Conservation (phyloP, 2,797 vertebrate genomes). For the Dromococcyx pavoninus region DNA sequence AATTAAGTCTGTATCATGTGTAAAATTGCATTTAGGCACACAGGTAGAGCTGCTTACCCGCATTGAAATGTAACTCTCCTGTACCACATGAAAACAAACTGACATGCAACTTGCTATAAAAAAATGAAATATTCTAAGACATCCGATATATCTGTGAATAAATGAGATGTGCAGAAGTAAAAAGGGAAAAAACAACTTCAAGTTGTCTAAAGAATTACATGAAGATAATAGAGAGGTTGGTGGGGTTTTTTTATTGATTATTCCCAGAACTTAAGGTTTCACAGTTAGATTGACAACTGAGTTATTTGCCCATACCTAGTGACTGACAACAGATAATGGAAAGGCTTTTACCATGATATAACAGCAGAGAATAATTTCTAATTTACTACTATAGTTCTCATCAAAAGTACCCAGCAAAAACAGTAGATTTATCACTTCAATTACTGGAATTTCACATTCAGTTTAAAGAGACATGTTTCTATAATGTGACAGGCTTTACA, state of each 20-base stretch:
- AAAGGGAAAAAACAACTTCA: slow-evolving; percentile 51
- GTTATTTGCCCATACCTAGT: slow-evolving; percentile 85
- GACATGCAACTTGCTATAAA: slow-evolving; percentile 59
- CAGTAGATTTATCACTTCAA: slow-evolving; percentile 91
- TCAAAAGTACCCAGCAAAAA: slow-evolving; percentile 88
- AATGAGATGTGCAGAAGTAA: slow-evolving; percentile 65
- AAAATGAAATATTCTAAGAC: slow-evolving; percentile 67
- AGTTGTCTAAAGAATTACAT: slow-evolving; percentile 57
- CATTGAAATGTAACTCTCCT: slow-evolving; percentile 53
- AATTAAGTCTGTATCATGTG: slow-evolving; percentile 56
- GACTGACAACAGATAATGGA: slow-evolving; percentile 89
- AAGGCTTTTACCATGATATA: slow-evolving; percentile 86
- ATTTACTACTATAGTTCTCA: slow-evolving; percentile 87
- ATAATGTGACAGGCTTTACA: slow-evolving; percentile 91
- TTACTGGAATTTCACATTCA: slow-evolving; percentile 95
- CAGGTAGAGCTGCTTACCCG: neutral
- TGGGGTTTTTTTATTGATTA: slow-evolving; percentile 81
- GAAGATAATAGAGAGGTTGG: slow-evolving; percentile 66
- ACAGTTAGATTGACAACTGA: slow-evolving; percentile 86
- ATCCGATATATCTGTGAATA: slow-evolving; percentile 63
- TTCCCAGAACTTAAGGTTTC: slow-evolving; percentile 79
- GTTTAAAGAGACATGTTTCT: slow-evolving; percentile 95
- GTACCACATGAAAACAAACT: slow-evolving; percentile 54
- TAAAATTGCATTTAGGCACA: slow-evolving; percentile 34
- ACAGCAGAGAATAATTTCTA: slow-evolving; percentile 90